A percentile compares a stretch with the other conserved stretches of the same genome.
phyloP scores from a whole-genome alignment of 2,797 vertebrate genomes.

The Okamejei kenojei region DNA sequence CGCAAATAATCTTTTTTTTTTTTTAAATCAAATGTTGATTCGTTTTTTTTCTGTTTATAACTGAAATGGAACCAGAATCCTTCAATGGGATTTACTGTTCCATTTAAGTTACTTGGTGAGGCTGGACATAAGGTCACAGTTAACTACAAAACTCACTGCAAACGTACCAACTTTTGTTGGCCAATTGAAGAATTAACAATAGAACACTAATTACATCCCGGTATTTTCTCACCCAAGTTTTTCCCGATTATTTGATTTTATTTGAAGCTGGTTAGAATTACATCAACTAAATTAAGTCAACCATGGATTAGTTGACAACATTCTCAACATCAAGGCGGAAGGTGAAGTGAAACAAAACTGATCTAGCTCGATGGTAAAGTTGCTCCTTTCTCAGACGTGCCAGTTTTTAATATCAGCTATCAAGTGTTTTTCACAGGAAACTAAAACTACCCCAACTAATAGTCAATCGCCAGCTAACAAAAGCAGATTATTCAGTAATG shows the following conservation, averaged over 20 bases:
- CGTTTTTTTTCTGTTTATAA: neutral
- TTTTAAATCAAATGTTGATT: neutral
- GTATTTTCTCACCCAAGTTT: neutral
- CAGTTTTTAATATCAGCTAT: neutral
- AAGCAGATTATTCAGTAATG: neutral
- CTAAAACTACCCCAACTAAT: neutral
- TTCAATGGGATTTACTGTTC: neutral
- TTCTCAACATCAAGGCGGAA: neutral
- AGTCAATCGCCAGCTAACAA: neutral
- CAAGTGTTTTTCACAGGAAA: neutral
- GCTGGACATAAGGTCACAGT: too few species aligned
- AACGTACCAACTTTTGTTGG: neutral
- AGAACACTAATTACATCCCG: neutral
- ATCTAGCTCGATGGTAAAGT: too few species aligned
- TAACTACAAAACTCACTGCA: neutral
- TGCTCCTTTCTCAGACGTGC: neutral
- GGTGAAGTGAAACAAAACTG: neutral
- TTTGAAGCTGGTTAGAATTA: neutral
- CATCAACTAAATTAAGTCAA: neutral
- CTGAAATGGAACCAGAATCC: neutral
- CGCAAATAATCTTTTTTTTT: neutral
- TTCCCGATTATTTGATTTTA: neutral
- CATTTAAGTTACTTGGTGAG: neutral
- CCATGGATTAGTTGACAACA: neutral
- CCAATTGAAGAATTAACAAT: neutral